Percentiles rank a stretch among this genome's conserved stretches.
These are phyloP conservation scores for Halcyon leucocephala DNA, from an alignment of 2,797 vertebrate genomes.

Conservation along the genomic window DNA sequence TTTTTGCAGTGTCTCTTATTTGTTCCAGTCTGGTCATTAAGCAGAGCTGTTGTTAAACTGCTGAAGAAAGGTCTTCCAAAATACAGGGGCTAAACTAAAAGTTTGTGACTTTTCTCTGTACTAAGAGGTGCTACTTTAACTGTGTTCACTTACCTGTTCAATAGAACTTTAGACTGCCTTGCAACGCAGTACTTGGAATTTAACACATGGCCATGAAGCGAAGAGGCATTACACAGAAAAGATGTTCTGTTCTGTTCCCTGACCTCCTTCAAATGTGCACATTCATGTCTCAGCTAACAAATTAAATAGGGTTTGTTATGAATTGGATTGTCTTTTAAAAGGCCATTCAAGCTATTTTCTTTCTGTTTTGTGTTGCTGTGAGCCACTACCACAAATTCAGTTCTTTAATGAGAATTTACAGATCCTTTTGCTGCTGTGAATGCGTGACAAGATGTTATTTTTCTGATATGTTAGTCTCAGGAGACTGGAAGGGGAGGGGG, in stretches of 20 bases:
- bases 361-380: constrained; percentile 1
- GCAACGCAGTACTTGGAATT: neutral
- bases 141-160: neutral
- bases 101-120: neutral
- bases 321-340: neutral
- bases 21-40: neutral
- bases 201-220: neutral
- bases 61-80: constrained; percentile 11
- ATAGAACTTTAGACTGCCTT: neutral
- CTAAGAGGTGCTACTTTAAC: neutral
- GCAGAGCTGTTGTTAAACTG: neutral
- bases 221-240: neutral
- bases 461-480: neutral
- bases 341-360: neutral
- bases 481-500: neutral
- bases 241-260: neutral
- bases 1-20: neutral
- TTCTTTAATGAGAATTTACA: neutral
- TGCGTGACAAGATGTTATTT: neutral
- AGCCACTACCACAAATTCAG: neutral
- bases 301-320: neutral
- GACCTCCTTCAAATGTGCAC: neutral
- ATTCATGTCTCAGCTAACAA: neutral
- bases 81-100: neutral
- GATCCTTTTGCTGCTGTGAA: neutral